Evolutionary conservation across 2,888 invertebrate species (phyloP), one percentile per base, ranked within the genome.

Genomic region (Malacosoma neustria): DNA sequence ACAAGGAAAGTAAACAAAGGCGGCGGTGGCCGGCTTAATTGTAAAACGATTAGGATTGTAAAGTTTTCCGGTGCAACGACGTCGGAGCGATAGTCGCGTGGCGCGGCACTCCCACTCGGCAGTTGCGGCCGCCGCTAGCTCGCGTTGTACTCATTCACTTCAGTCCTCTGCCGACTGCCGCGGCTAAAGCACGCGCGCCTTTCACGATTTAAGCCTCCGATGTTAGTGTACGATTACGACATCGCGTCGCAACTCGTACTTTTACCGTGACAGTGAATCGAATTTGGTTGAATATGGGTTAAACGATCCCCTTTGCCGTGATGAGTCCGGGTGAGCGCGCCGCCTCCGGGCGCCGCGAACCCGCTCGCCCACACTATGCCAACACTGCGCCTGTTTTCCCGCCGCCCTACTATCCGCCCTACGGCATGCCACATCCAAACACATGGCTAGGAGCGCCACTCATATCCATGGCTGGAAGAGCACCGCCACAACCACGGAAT

Each of bases 371-470:
- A 62, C 82, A 74, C 69, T 86, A 80, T 65, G 79, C 76, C 49
- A 67, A 74, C 63, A 79, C 79, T 61, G 76, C 84, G 65, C 74
- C 82, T 71, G 76, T 80, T 66, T 84, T 74, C 69, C 84, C 84
- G 68, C 79, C 84, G 69, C 80, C 84, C 58, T 84, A 76, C 63
- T 85, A 81, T 61, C 86, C 77, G 61, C 81, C 74, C 58, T 86
- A 82, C 57, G 84, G 87, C 43, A 77, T 86, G 50, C 82, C 80
- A 49, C 82, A 82, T 59, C 91, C 90, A 48, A 91, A 89, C 50
- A 80, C 85, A 45, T 94, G 94, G 91, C 90, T 93, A 22, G 94
- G 93, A 46, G 91, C 93, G 61, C 94, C 95, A 33, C 87, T 94
- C 46, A 92, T 94, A 67, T 93, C 93, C 35, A 93, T 93, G 84